Evolutionary conservation across 35 echinoderm and acorn worm genomes (phyloP), one percentile per base, ranked within the genome.

Genomic region (Apostichopus californicus): DNA sequence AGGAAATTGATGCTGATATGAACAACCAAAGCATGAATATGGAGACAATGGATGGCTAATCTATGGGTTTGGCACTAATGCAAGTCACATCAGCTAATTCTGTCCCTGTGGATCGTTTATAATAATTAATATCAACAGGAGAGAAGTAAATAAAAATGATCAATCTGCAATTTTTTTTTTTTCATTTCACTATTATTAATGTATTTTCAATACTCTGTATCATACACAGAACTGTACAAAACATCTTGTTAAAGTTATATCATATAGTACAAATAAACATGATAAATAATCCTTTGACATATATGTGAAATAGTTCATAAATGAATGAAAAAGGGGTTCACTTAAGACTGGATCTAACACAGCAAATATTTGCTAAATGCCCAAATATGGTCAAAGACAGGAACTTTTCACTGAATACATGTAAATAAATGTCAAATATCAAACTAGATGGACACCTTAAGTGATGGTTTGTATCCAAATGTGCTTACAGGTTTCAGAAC

Each of bases 201-300:
- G 80, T 61, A 85, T 85, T 85, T 83, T 85, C n/a, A 85, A 85
- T 85, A 85, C 81, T 85, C 81, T 85, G 81, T 85, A 85, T 85
- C 54, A 85, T 85, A 85, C 81, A 85, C 81, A 85, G 81, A 85
- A 85, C 81, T 85, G 81, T 85, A 85, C 81, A 85, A 59, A 85
- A 85, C 55, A 85, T 85, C 81, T 85, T 54, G 6, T 61, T 85
- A 85, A 58, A 85, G 57, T 55, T 85, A 85, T 85, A 59, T 85
- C 20, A n/a, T 85, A 85, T 85, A 25, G 57, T 85, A 85, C 81
- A 85, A 85, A 85, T 85, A 59, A 85, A 85, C 81, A 85, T 85
- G 56, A 85, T 85, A 85, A 85, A 58, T 85, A 58, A 85, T 75
- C 71, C 15, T 75, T 75, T 75, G 71, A 75, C 71, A 22, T 22